Conservation (phyloP, 1,140 invertebrate species). For the Subanguina moxae region DNA sequence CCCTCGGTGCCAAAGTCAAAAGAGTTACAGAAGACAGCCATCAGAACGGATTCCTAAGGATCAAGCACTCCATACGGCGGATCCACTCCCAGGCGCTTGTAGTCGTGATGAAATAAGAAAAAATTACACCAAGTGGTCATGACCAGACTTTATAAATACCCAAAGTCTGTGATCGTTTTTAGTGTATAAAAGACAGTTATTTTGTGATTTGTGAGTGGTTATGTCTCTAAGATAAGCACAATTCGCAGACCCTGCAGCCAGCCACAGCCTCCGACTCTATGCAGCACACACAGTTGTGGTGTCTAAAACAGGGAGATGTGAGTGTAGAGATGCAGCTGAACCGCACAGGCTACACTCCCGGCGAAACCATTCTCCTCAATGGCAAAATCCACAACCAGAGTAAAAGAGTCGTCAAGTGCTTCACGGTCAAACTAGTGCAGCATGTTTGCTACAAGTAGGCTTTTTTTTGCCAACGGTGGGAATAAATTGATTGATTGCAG, state of each 20-base stretch:
- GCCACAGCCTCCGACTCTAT: constrained; percentile 43
- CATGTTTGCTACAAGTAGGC: constrained; percentile 54
- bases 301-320: constrained; percentile 44
- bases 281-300: constrained; percentile 51
- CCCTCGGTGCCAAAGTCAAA: too few relatives aligned
- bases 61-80: too few relatives aligned
- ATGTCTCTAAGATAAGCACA: constrained; percentile 13
- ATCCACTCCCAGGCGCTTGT: too few relatives aligned
- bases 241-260: constrained; percentile 46
- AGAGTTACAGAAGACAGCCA: too few relatives aligned
- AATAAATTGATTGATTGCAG: constrained; percentile 33
- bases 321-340: constrained; percentile 42
- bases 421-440: constrained; percentile 40
- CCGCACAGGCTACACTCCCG: constrained; percentile 54
- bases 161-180: too few relatives aligned
- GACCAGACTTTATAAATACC: too few relatives aligned
- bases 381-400: constrained; percentile 43
- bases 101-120: too few relatives aligned
- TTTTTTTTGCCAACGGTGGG: neutral
- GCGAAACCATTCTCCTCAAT: constrained; percentile 46
- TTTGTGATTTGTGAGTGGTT: neutral
- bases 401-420: constrained; percentile 24
- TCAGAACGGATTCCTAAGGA: too few relatives aligned
- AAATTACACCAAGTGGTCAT: too few relatives aligned
- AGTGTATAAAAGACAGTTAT: constrained; percentile 25